A percentile compares a stretch with the other conserved stretches of the same genome.
Evolutionary conservation across 1,140 invertebrate species (phyloP).

Genomic region (silkworm (Bombyx mori)): DNA sequence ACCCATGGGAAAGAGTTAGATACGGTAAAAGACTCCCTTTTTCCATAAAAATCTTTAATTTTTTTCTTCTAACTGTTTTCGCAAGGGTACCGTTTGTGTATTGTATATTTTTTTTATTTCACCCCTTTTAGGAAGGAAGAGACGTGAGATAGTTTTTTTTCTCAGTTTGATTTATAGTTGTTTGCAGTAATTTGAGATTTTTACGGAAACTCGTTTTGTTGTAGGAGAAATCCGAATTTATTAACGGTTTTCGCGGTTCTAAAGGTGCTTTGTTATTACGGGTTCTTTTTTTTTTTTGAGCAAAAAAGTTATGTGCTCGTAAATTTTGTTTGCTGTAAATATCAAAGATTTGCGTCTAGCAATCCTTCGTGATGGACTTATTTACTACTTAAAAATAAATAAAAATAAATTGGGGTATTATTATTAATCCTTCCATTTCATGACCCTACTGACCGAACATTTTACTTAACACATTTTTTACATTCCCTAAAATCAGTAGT

Average conservation of each 20-base stretch:
- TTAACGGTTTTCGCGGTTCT: constrained; percentile 40
- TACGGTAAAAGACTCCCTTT: constrained; percentile 28
- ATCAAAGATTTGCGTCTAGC: too few species aligned
- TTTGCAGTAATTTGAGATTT: constrained; percentile 69
- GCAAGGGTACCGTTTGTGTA: constrained; percentile 32
- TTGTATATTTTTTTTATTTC: constrained; percentile 37
- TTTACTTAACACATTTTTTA: background rate
- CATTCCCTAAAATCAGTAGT: constrained; percentile 33
- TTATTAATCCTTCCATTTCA: too few species aligned
- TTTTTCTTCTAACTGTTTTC: constrained; percentile 48
- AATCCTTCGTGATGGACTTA: too few species aligned
- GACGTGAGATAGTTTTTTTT: constrained; percentile 63
- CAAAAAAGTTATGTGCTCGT: constrained; percentile 2
- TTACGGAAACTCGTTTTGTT: constrained; percentile 45
- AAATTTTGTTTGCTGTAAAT: too few species aligned
- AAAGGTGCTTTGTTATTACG: constrained; percentile 3
- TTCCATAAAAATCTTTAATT: constrained; percentile 52
- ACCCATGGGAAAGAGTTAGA: constrained; percentile 69
- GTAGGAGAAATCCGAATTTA: constrained; percentile 31
- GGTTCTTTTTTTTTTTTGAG: constrained; percentile 7
- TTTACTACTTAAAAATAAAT: too few species aligned
- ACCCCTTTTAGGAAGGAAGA: constrained; percentile 60
- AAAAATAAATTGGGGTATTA: too few species aligned
- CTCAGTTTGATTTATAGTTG: constrained; percentile 62
- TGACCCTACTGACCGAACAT: too few species aligned